Evolutionary conservation across 2,113 vertebrate species (phyloP), one percentile per base, ranked within the genome.

Genomic region (Brachyhypopomus occidentalis): DNA sequence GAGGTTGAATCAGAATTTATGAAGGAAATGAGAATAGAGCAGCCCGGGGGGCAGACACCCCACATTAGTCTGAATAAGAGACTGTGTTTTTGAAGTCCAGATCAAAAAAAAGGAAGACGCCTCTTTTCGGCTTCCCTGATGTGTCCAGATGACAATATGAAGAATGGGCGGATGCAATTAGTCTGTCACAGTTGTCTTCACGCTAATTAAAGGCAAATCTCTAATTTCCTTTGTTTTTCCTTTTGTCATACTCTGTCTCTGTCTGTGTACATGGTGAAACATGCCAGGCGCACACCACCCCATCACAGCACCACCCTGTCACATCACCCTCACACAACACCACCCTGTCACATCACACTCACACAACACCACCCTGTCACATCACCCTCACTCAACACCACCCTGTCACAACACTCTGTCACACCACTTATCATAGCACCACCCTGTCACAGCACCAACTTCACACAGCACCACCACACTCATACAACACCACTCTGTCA

Each of bases 181-280:
- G 27, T 4, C 75, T 70, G 74, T 48, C 76, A 77, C 38, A 76
- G 64, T 78, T 34, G 12, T 63, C 34, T 81, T 25, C 3, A 38
- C 71, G 17, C 72, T 83, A 76, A 88, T 82, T 80, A 78, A 83
- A 78, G 20, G 25, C 77, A 84, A 84, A 83, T 82, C 62, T 75
- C 67, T 82, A 76, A 83, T 83, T 82, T 83, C 63, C 72, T 77
- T 79, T 84, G 79, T 70, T 75, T 73, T 78, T 41, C 72, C n/a
- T 48, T 48, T 66, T 34, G 22, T 70, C 64, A 71, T 60, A 78
- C 72, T 9, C 73, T 27, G 76, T 67, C 60, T 69, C 71, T 52
- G 48, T 45, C 9, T 45, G 41, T 45, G 71, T 20, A 70, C 36
- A 70, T 4, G 36, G 20, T 1, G 55, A 77, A 52, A 22, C 19